These are phyloP conservation scores for Cheilosia impressa DNA, from an alignment of 2,888 invertebrate genomes.

Conservation along the genomic window DNA sequence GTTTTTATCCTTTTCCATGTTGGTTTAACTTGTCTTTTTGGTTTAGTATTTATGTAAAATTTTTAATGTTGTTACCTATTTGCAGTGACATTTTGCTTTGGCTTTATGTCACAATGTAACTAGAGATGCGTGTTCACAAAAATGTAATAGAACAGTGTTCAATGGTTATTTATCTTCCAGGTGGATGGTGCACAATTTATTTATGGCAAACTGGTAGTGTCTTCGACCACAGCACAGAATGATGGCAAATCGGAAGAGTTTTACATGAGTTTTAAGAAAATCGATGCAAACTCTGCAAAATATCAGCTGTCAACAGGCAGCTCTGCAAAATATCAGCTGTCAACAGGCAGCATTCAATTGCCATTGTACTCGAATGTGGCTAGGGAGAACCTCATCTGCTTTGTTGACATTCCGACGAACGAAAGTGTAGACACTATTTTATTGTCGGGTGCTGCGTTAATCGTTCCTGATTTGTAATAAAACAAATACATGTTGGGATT, in stretches of 20 bases:
- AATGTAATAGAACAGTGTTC: slow-evolving; percentile 43
- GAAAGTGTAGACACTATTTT: slow-evolving; percentile 79
- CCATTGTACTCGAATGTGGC: slow-evolving; percentile 80
- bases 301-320: slow-evolving; percentile 29
- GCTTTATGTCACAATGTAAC: slow-evolving; percentile 23
- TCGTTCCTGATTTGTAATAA: slow-evolving; percentile 80
- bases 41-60: slow-evolving; percentile 6
- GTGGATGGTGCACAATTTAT: slow-evolving; percentile 79
- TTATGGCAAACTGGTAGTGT: slow-evolving; percentile 76
- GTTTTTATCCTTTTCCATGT: slow-evolving; percentile 19
- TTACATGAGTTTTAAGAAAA: slow-evolving; percentile 77
- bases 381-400: slow-evolving; percentile 80
- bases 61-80: slow-evolving; percentile 5
- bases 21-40: slow-evolving; percentile 4
- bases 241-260: slow-evolving; percentile 77
- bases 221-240: slow-evolving; percentile 56
- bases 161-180: slow-evolving; percentile 71
- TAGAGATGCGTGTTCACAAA: slow-evolving; percentile 24
- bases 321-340: slow-evolving; percentile 7
- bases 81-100: background rate
- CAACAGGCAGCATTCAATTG: slow-evolving; percentile 68
- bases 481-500: background rate
- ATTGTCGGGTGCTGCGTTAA: slow-evolving; percentile 81
- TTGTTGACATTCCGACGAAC: slow-evolving; percentile 78
- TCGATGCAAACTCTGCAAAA: slow-evolving; percentile 3